Base-by-base conservation (phyloP, 2,888 invertebrate genomes). In the Amblyjoppa proteus region DNA sequence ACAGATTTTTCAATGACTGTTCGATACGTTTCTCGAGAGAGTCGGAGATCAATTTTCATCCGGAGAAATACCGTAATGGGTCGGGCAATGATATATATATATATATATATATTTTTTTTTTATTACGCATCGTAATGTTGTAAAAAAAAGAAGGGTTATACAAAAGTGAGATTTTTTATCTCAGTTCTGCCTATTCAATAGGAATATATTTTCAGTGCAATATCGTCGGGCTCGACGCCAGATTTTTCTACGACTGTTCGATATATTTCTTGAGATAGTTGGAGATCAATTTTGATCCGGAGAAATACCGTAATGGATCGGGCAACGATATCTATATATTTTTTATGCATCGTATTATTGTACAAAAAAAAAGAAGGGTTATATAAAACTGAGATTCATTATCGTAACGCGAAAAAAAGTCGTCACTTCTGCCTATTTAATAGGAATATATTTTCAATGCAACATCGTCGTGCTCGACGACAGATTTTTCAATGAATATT, bases 361-460 rank as follows among this genome's bases (percentile, higher is more conserved):
- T 13, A 16, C n/a, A 20, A 28, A 28, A 61, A 61, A 34, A 61
- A 61, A 61, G 25, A 25, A 58, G 58, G 25, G 7, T 58, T 58
- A 28, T 0, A 3, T 13, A 13, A 11, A 13, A 41, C 9, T 13
- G 56, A 56, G 28, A 58, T 25, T 28, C 25, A 11, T 25, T 25
- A 58, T 58, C 28, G 28, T 25, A 20, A 9, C 11, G 0, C 11
- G 28, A 58, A 58, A 28, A 25, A 25, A 25, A 58, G 34, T 7
- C 7, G 7, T 1, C 13, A 16, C 4, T 64, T 28, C 9, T 4
- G 64, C 64, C 31, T 2, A n/a, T 64, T 64, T n/a, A 6, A 64
- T 64, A 9, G 31, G 16, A 28, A 64, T 34, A 34, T 34, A 34
- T 31, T 64, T 64, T 64, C 64, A 64, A 64, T 64, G 31, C 16